These are phyloP conservation scores for Pseudopleuronectes americanus DNA, from an alignment of 2,797 vertebrate genomes.

Conservation along the genomic window DNA sequence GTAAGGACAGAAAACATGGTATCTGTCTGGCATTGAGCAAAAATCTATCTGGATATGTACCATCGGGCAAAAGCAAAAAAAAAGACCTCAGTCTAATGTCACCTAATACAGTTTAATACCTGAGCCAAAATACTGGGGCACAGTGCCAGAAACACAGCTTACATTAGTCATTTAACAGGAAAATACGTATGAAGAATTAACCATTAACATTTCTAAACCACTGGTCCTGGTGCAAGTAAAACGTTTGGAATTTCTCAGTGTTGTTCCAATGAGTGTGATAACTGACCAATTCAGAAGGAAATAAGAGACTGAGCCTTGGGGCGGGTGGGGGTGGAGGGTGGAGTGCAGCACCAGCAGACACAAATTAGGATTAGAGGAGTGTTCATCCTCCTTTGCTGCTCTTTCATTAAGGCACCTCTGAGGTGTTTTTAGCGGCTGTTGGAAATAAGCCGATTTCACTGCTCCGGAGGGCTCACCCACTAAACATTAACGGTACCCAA, in stretches of 20 bases:
- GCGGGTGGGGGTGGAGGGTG: not conserved
- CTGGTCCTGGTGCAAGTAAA: constrained; percentile 5
- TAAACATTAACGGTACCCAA: constrained; percentile 64
- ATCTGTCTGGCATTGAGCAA: constrained; percentile 18
- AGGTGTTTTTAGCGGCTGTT: constrained; percentile 76
- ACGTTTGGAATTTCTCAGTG: constrained; percentile 19
- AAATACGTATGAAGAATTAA: constrained; percentile 44
- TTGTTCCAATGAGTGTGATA: constrained; percentile 24
- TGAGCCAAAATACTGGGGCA: constrained; percentile 24
- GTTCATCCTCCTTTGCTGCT: constrained; percentile 64
- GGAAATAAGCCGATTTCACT: constrained; percentile 76
- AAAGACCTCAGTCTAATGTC: constrained; percentile 37
- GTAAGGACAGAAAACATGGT: constrained; percentile 13
- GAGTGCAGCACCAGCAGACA: constrained; percentile 44
- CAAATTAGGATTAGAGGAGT: constrained; percentile 76
- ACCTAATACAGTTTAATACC: constrained; percentile 46
- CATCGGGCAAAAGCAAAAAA: constrained; percentile 40
- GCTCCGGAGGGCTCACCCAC: constrained; percentile 65
- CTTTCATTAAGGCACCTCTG: constrained; percentile 73
- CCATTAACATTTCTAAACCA: constrained; percentile 37
- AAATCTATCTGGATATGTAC: constrained; percentile 47
- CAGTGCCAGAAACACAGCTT: constrained; percentile 37
- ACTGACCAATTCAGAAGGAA: constrained; percentile 35
- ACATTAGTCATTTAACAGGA: constrained; percentile 37
- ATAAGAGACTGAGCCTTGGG: constrained; percentile 15